Evolutionary conservation across 35 echinoderm and acorn worm genomes (phyloP).

Genomic region (Heliocidaris erythrogramma): DNA sequence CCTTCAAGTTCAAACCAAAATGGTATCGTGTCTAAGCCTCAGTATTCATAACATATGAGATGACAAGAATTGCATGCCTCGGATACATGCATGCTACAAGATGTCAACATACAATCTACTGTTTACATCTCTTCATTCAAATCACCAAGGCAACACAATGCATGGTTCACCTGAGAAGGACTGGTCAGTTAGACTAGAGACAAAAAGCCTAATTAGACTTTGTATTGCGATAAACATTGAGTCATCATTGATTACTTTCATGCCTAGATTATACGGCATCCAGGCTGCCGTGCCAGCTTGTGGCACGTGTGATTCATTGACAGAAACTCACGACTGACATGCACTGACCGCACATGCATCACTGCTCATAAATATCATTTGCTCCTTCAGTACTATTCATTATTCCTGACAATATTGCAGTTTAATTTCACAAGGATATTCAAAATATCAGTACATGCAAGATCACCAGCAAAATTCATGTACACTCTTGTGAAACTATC

Average conservation of each 20-base stretch:
- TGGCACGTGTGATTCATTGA: conserved; percentile 1
- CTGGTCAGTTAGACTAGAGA: neutral
- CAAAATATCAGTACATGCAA: no score
- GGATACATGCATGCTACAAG: neutral
- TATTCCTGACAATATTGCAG: neutral
- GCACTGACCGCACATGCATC: neutral
- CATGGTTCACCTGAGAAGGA: neutral
- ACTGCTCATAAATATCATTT: neutral
- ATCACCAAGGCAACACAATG: neutral
- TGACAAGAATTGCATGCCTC: neutral
- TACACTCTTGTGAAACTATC: neutral
- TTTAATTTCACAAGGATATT: neutral
- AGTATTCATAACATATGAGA: neutral
- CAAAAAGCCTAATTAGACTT: conserved; percentile 31
- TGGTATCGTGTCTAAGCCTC: neutral
- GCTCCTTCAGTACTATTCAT: neutral
- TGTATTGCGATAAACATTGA: conserved; percentile 43
- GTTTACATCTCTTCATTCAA: neutral
- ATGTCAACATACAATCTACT: neutral
- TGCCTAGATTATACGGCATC: conserved; percentile 8
- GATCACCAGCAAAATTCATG: no score
- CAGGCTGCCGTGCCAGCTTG: neutral
- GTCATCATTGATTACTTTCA: conserved; percentile 49
- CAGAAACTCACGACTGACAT: neutral
- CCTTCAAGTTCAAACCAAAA: neutral